Percentiles rank a stretch among this genome's conserved stretches.
phyloP scores from a whole-genome alignment of 2,113 vertebrate species.

The Planiliza haematocheilus region DNA sequence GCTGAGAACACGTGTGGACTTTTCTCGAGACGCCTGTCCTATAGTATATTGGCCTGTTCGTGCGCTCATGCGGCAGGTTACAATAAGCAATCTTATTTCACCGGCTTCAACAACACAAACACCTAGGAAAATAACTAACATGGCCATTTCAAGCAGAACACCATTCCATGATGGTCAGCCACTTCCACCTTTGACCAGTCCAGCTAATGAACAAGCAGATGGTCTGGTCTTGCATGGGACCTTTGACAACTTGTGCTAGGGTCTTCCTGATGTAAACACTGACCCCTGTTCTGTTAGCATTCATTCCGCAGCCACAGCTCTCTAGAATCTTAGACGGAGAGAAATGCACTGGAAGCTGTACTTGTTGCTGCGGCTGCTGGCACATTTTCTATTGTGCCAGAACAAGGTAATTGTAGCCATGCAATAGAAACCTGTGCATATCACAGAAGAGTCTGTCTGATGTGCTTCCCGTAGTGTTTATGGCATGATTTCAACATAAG shows the following conservation, averaged over 20 bases:
- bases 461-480: not conserved
- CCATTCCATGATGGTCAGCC: not conserved
- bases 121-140: conserved; percentile 16
- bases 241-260: not conserved
- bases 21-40: too few species aligned
- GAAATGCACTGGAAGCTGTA: not conserved
- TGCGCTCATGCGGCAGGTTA: too few species aligned
- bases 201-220: conserved; percentile 17
- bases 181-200: conserved; percentile 16
- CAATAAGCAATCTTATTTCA: too few species aligned
- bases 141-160: conserved; percentile 15
- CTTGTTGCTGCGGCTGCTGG: not conserved
- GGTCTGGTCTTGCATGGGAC: not conserved
- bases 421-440: not conserved
- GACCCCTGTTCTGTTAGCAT: not conserved
- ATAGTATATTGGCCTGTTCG: too few species aligned
- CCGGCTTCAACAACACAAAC: not conserved
- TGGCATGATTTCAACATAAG: not conserved
- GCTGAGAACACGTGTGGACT: too few species aligned
- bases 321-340: not conserved
- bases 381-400: not conserved
- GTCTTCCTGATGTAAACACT: conserved; percentile 2
- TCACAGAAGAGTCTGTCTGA: not conserved
- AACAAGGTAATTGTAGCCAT: not conserved
- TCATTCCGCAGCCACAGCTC: not conserved